Evolutionary conservation across 2,797 vertebrate species (phyloP).

Genomic region (Xerus rutilus): DNA sequence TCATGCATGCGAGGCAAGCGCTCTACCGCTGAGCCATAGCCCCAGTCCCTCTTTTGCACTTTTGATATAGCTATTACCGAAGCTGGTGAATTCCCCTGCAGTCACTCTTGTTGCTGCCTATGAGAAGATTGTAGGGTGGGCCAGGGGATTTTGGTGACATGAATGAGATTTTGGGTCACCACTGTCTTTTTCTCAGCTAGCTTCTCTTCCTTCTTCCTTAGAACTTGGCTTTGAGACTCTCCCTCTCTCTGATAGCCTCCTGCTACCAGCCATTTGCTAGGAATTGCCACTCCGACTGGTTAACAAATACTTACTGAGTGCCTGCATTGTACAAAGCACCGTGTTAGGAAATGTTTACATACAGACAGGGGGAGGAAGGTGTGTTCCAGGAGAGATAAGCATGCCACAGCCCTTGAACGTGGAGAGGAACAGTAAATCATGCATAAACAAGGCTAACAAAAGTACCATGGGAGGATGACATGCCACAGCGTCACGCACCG

Average conservation of each 20-base stretch:
- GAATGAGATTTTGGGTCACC: neutral
- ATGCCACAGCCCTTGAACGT: neutral
- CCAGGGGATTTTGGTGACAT: neutral
- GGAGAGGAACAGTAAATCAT: neutral
- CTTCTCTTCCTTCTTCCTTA: neutral
- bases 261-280: neutral
- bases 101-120: neutral
- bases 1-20: no score
- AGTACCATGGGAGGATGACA: no score
- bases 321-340: neutral
- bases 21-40: no score
- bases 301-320: neutral
- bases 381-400: conserved; percentile 18
- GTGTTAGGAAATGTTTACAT: neutral
- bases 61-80: neutral
- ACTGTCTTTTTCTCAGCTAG: neutral
- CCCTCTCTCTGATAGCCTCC: fast-evolving
- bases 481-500: neutral
- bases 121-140: fast-evolving
- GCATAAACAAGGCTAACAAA: neutral
- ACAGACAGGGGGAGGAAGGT: neutral
- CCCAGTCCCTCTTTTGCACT: neutral
- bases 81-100: neutral
- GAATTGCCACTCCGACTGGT: neutral
- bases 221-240: neutral